Base-by-base conservation (phyloP, 2,888 invertebrate species). In the Volucella inanis region DNA sequence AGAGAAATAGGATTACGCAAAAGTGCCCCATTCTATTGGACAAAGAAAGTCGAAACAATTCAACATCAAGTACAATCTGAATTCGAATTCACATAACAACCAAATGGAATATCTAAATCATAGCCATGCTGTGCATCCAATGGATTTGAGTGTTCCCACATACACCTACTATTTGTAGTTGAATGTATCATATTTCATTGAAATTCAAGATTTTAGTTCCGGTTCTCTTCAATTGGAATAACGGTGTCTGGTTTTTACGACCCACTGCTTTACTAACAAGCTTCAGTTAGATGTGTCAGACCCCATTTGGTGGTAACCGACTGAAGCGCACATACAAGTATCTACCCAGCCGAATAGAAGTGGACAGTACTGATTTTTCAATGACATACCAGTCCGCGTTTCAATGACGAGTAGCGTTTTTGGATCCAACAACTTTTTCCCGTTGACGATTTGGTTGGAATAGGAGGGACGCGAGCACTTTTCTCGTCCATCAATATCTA, bases 371-470 rank as follows among this genome's bases (percentile, higher is more conserved):
- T 57, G 59, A 61, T 81, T 76, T 75, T 78, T 52, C 72, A 78
- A 77, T 71, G 65, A 59, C 59, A 67, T 38, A 62, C 54, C 82
- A 67, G 57, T 78, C 50, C 67, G 61, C 78, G n/a, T n/a, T n/a
- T n/a, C n/a, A 72, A 72, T 72, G 82, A 65, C 72, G 78, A 82
- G 55, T 57, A 75, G 50, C 39, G 72, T 67, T 82, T 82, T 78
- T 52, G 62, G 3, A 82, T 38, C 65, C 47, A 67, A 67, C 52
- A 14, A 31, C 49, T 67, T 50, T 65, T 62, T 61, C 47, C 49
- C n/a, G 57, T 45, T 38, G 41, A 67, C 15, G 52, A 52, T 12
- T 12, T 18, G 10, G 2, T 41, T 47, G 38, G 6, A 31, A 31
- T 31, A 31, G 31, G 6, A 31, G 31, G 31, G 4, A 6, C 4